These are phyloP conservation scores for Dendrolimus punctatus DNA, from an alignment of 1,140 invertebrate species.

Conservation along the genomic window DNA sequence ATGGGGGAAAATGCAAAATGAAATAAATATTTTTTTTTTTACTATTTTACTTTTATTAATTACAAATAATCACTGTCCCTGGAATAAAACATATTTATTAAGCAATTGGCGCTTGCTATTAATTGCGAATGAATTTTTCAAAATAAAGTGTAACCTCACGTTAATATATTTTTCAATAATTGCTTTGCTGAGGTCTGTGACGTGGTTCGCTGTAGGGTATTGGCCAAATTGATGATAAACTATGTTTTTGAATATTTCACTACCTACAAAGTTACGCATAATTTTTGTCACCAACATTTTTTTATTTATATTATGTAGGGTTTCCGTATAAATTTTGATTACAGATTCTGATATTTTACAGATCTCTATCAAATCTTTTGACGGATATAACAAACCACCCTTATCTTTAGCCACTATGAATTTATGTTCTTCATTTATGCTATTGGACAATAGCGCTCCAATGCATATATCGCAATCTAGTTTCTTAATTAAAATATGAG, in stretches of 20 bases:
- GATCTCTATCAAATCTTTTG: constrained; percentile 2
- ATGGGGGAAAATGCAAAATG: too few species aligned
- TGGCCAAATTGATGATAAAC: constrained; percentile 5
- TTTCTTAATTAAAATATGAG: constrained; percentile 6
- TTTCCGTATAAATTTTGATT: background rate
- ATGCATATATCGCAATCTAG: constrained; percentile 1
- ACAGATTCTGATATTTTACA: background rate
- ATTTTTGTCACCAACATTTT: constrained; percentile 1
- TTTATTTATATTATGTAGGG: constrained; percentile 1
- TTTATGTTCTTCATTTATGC: background rate
- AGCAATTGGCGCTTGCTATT: constrained; percentile 3
- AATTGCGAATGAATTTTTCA: background rate
- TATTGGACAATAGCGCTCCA: background rate
- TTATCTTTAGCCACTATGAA: constrained; percentile 7
- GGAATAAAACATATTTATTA: constrained; percentile 9
- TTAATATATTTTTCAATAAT: constrained; percentile 7
- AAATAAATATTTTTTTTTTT: too few species aligned
- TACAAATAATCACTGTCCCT: constrained; percentile 6
- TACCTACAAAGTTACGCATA: constrained; percentile 4
- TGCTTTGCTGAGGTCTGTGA: constrained; percentile 8
- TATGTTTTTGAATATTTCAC: constrained; percentile 6
- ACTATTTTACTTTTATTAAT: too few species aligned
- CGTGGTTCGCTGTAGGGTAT: constrained; percentile 7
- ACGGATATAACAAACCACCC: constrained; percentile 7
- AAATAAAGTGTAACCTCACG: constrained; percentile 1